Conservation (phyloP, 2,113 vertebrate genomes). For the Asarcornis scutulata region DNA sequence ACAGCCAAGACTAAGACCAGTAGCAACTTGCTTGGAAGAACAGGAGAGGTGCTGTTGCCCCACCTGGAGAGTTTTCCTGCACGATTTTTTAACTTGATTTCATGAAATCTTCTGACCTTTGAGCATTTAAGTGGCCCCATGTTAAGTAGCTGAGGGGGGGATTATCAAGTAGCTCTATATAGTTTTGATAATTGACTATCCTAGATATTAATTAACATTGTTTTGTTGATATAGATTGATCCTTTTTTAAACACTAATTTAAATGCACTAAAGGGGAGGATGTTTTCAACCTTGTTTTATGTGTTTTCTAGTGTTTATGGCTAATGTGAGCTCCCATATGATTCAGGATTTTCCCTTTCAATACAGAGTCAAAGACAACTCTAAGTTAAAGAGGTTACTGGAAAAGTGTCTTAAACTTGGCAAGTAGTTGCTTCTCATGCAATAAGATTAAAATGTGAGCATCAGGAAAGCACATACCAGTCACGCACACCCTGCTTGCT, state of each 20-base stretch:
- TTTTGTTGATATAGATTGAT: not conserved
- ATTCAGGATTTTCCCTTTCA: not conserved
- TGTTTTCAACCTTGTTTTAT: not conserved
- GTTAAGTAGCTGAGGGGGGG: not conserved
- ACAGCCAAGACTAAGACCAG: not conserved
- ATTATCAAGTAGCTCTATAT: not conserved
- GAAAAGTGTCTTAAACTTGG: not conserved
- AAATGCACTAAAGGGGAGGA: not conserved
- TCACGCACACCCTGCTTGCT: not conserved
- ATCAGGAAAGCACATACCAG: not conserved
- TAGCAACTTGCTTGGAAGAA: not conserved
- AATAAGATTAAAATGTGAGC: not conserved
- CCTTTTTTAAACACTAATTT: slow-evolving; percentile 1
- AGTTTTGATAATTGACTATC: not conserved
- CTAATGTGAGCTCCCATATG: not conserved
- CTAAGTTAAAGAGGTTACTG: not conserved
- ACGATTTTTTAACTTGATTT: not conserved
- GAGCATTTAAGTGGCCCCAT: not conserved
- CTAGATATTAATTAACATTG: not conserved
- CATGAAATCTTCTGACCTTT: not conserved
- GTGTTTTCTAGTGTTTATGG: not conserved
- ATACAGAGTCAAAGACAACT: not conserved
- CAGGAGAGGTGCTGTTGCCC: not conserved
- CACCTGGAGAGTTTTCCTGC: not conserved
- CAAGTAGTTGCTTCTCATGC: not conserved